phyloP scores from a whole-genome alignment of 2,113 vertebrate genomes.

The Dendropsophus ebraccatus region DNA sequence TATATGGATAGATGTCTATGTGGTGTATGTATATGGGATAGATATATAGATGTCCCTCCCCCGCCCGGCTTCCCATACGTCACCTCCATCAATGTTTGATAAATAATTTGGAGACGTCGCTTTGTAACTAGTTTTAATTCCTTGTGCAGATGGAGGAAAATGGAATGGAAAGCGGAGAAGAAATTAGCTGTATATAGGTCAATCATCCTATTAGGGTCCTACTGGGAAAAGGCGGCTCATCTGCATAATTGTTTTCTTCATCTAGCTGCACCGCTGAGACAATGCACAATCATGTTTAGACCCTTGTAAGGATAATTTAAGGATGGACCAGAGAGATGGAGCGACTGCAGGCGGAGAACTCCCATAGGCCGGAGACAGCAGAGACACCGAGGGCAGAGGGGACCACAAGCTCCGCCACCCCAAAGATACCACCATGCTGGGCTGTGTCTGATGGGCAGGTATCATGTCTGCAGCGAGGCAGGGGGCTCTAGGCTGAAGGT shows the following conservation, averaged over 20 bases:
- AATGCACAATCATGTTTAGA: constrained; percentile 64
- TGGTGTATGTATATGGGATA: too few species aligned
- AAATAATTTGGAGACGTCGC: constrained; percentile 65
- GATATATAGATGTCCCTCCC: too few species aligned
- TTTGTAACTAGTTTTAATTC: constrained; percentile 73
- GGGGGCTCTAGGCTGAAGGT: too few species aligned
- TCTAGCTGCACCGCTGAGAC: constrained; percentile 68
- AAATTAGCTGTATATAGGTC: constrained; percentile 76
- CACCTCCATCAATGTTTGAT: constrained; percentile 67
- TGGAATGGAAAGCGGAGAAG: constrained; percentile 67
- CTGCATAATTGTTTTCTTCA: constrained; percentile 78
- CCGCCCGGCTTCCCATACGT: constrained; percentile 43
- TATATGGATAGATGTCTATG: too few species aligned
- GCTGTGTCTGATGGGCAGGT: too few species aligned
- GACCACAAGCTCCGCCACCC: too few species aligned
- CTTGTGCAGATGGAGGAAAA: constrained; percentile 71
- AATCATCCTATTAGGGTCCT: constrained; percentile 76
- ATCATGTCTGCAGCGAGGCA: too few species aligned
- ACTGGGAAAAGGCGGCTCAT: constrained; percentile 69
- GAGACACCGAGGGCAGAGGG: too few species aligned
- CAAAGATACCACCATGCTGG: too few species aligned
- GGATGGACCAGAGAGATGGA: constrained; percentile 58
- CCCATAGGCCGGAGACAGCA: too few species aligned
- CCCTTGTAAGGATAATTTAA: constrained; percentile 58
- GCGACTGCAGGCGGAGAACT: not conserved